Evolutionary conservation across 2,113 vertebrate genomes (phyloP).

Genomic region (Tetraodon nigroviridis): DNA sequence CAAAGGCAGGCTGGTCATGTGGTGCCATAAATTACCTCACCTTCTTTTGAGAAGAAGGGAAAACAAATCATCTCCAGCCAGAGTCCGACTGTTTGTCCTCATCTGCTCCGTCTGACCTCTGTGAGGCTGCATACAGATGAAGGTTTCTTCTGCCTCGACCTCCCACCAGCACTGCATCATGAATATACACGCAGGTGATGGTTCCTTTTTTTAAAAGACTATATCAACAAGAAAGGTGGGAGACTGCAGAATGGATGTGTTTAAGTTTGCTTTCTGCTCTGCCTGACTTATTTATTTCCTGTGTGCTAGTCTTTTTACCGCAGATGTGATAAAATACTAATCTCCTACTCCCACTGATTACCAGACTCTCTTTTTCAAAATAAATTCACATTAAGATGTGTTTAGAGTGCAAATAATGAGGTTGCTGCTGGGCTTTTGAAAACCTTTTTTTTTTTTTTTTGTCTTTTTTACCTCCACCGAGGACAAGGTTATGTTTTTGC

Average conservation of each 20-base stretch:
- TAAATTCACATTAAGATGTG: background rate
- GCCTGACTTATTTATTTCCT: conserved; percentile 15
- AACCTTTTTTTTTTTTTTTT: too few relatives aligned
- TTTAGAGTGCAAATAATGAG: background rate
- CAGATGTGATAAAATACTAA: background rate
- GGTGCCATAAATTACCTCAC: conserved; percentile 64
- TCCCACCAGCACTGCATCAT: conserved; percentile 29
- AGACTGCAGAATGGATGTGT: conserved; percentile 1
- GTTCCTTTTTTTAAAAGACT: background rate
- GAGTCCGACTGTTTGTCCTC: conserved; percentile 60
- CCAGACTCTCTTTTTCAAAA: too few relatives aligned
- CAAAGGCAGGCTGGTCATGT: conserved; percentile 54
- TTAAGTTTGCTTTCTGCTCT: conserved; percentile 10
- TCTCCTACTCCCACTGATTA: background rate
- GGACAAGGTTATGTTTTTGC: too few relatives aligned
- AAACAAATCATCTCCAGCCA: conserved; percentile 49
- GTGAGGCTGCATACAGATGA: conserved; percentile 75
- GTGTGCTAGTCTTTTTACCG: background rate
- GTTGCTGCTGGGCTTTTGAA: too few relatives aligned
- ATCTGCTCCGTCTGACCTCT: conserved; percentile 41
- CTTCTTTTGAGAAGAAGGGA: conserved; percentile 50
- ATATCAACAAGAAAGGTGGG: background rate
- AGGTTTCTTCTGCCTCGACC: conserved; percentile 41
- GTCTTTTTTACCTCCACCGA: too few relatives aligned
- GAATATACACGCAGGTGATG: conserved; percentile 39